Percentiles rank a stretch among this genome's conserved stretches.
Evolutionary conservation across 2,113 vertebrate genomes (phyloP).

Genomic region (Emydocephalus ijimae): DNA sequence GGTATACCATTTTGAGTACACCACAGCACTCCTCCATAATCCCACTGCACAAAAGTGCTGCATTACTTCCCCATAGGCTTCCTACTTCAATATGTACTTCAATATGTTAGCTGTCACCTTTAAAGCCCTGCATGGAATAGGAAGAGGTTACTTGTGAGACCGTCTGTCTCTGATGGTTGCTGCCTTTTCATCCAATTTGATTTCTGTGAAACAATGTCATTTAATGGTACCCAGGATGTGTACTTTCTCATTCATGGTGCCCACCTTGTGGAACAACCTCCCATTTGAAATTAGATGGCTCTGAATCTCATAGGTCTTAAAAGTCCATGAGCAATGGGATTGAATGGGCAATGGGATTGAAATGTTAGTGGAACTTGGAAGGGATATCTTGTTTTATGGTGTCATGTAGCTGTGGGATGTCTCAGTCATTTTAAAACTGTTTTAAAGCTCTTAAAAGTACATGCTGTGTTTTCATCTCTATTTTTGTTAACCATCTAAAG

Average conservation of each 20-base stretch:
- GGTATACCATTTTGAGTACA: not conserved
- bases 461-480: not conserved
- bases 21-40: not conserved
- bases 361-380: not conserved
- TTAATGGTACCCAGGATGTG: not conserved
- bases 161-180: not conserved
- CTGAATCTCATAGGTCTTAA: not conserved
- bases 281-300: not conserved
- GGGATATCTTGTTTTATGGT: not conserved
- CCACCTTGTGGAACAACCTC: not conserved
- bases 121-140: not conserved
- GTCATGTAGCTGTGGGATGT: not conserved
- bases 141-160: not conserved
- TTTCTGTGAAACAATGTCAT: not conserved
- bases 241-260: not conserved
- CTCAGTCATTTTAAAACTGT: not conserved
- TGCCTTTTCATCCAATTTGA: not conserved
- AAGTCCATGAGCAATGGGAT: not conserved
- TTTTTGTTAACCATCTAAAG: not conserved
- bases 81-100: not conserved
- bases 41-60: not conserved
- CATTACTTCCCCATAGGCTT: not conserved
- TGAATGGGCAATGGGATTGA: not conserved
- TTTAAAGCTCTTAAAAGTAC: not conserved
- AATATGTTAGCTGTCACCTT: not conserved